A percentile compares a stretch with the other conserved stretches of the same genome.
phyloP scores from a whole-genome alignment of 1,140 invertebrate genomes.

The Halictus rubicundus region DNA sequence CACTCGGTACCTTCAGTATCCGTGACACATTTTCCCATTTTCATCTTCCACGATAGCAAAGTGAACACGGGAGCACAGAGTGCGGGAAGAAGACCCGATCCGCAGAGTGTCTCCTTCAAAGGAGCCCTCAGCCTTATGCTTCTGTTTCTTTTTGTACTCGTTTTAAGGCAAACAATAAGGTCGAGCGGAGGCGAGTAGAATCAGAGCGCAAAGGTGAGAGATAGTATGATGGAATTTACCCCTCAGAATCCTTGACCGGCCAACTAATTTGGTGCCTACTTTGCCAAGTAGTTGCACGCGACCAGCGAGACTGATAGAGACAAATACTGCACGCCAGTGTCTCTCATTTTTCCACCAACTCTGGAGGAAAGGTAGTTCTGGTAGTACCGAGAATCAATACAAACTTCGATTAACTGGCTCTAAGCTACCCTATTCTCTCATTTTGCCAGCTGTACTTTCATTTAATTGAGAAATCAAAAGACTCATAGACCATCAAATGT shows the following conservation, averaged over 20 bases:
- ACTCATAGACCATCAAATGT: too few relatives aligned
- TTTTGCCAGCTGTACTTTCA: too few relatives aligned
- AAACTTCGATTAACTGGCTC: too few relatives aligned
- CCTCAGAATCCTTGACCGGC: neutral
- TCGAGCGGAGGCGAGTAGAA: neutral
- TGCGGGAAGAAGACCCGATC: neutral
- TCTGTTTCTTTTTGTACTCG: slow-evolving; percentile 3
- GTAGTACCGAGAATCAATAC: too few relatives aligned
- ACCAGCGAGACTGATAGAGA: neutral
- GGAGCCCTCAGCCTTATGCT: neutral
- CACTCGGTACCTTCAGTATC: too few relatives aligned
- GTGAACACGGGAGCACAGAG: too few relatives aligned
- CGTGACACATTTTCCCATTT: too few relatives aligned
- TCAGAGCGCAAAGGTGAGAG: slow-evolving; percentile 1
- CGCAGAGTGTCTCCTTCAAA: neutral
- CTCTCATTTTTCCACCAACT: too few relatives aligned
- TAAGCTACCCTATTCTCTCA: too few relatives aligned
- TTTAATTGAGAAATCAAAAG: too few relatives aligned
- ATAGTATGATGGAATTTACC: slow-evolving; percentile 1
- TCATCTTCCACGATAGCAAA: too few relatives aligned
- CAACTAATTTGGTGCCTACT: slow-evolving; percentile 6
- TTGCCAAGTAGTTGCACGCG: neutral
- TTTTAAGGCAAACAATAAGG: neutral
- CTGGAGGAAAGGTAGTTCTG: too few relatives aligned
- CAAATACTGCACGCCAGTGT: neutral